Evolutionary conservation across 2,797 vertebrate species (phyloP), one percentile per base, ranked within the genome.

Genomic region (Mastacembelus armatus): DNA sequence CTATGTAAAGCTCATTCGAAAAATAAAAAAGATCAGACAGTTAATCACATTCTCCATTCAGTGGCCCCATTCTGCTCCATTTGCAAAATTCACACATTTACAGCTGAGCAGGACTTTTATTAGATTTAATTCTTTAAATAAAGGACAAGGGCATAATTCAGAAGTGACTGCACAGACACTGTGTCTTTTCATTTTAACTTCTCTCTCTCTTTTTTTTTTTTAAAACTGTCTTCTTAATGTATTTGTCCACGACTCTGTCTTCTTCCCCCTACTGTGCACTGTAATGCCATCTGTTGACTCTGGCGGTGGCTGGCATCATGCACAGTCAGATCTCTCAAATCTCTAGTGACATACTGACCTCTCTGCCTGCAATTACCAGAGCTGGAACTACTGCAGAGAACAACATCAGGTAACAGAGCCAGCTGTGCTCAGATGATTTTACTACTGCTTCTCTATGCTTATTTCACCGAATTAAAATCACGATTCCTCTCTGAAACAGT

Each of bases 201-300:
- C 62, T 55, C 19, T n/a, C 38, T 48, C 9, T 64, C 32, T 52
- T 22, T 49, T 4, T 7, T 4, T 27, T 44, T 38, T 48, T 49
- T 27, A 26, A 16, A 38, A 39, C 4, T 35, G 11, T 35, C n/a
- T n/a, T n/a, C n/a, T n/a, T n/a, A n/a, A n/a, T n/a, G n/a, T 33
- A n/a, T 70, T 14, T 19, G 8, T 42, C 61, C 33, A 66, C 9
- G 38, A 4, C 51, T 44, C 48, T 79, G 29, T 52, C 27, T 55
- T 55, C 47, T 44, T 43, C 48, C 35, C 44, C n/a, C 51, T 18
- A 26, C 49, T 63, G 59, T 69, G 58, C 7, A 14, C 24, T 3
- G 19, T 57, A 30, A 58, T 66, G 79, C 87, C 89, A 90, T 92
- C 91, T 92, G 92, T 80, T 85, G 65, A 77, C 67, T 80, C 61